Percentiles rank a stretch among this genome's conserved stretches.
phyloP scores from a whole-genome alignment of 92 coral and sea anemone species.

The Epizoanthus stellaris region DNA sequence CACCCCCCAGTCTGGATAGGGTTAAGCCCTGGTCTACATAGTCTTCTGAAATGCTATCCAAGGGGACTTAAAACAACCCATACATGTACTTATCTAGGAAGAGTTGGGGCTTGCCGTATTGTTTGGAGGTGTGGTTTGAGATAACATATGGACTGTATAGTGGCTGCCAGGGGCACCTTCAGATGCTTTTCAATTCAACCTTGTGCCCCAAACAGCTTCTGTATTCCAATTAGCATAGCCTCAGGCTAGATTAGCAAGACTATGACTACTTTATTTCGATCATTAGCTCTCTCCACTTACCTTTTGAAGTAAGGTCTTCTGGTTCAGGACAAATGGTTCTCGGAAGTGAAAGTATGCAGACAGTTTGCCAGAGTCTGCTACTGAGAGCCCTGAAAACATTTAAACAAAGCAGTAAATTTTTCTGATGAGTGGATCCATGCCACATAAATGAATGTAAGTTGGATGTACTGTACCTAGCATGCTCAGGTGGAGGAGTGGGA shows the following conservation, averaged over 20 bases:
- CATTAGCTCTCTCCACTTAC: constrained; percentile 44
- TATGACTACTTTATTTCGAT: too few species aligned
- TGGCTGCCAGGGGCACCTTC: too few species aligned
- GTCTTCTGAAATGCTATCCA: too few species aligned
- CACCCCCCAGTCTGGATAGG: not conserved
- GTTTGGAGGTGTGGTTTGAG: too few species aligned
- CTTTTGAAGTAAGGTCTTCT: constrained; percentile 97
- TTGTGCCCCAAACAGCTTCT: too few species aligned
- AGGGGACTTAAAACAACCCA: too few species aligned
- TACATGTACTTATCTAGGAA: not conserved
- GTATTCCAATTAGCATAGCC: too few species aligned
- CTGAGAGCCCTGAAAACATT: constrained; percentile 78
- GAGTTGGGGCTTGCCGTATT: too few species aligned
- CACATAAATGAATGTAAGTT: not conserved
- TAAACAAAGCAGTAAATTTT: not conserved
- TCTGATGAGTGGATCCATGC: not conserved
- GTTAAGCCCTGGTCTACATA: not conserved
- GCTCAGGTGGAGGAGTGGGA: too few species aligned
- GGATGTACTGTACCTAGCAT: not conserved
- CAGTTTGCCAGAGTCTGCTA: constrained; percentile 94
- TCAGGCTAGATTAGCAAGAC: too few species aligned
- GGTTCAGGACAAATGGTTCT: constrained; percentile 88
- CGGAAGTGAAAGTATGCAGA: constrained; percentile 96
- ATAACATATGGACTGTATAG: not conserved
- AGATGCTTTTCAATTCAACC: too few species aligned